These are phyloP conservation scores for Scomber scombrus DNA, from an alignment of 2,113 vertebrate genomes.

Conservation along the genomic window DNA sequence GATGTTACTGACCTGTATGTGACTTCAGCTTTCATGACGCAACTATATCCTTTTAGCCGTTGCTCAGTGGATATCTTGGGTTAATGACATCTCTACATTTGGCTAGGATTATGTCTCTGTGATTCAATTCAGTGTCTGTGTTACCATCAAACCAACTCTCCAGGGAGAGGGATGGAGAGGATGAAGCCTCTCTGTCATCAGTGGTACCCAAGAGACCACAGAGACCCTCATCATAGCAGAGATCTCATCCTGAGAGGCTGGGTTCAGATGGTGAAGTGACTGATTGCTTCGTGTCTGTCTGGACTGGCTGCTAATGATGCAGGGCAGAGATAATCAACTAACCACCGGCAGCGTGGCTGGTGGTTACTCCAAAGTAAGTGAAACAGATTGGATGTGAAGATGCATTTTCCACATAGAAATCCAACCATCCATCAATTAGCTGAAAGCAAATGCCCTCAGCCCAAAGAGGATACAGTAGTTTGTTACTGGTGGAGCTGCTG, in stretches of 20 bases:
- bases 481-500: conserved; percentile 17
- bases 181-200: conserved; percentile 52
- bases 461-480: conserved; percentile 15
- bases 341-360: conserved; percentile 48
- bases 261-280: conserved; percentile 61
- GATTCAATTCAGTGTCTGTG: conserved; percentile 71
- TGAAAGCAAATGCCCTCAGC: conserved; percentile 48
- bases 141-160: conserved; percentile 67
- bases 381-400: conserved; percentile 69
- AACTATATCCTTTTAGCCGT: conserved; percentile 31
- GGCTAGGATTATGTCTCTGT: conserved; percentile 59
- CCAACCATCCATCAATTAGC: conserved; percentile 68
- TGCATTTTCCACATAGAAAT: conserved; percentile 53
- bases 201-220: conserved; percentile 50
- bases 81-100: conserved; percentile 66
- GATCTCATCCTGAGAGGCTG: conserved; percentile 47
- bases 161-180: conserved; percentile 45
- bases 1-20: conserved; percentile 41
- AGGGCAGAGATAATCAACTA: conserved; percentile 70
- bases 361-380: conserved; percentile 64
- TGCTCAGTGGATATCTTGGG: conserved; percentile 34
- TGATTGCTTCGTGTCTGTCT: conserved; percentile 66
- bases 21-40: conserved; percentile 21
- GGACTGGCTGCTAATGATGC: conserved; percentile 66
- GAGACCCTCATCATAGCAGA: conserved; percentile 43